Base-by-base conservation (phyloP, 2,797 vertebrate genomes). In the Gouania willdenowi region DNA sequence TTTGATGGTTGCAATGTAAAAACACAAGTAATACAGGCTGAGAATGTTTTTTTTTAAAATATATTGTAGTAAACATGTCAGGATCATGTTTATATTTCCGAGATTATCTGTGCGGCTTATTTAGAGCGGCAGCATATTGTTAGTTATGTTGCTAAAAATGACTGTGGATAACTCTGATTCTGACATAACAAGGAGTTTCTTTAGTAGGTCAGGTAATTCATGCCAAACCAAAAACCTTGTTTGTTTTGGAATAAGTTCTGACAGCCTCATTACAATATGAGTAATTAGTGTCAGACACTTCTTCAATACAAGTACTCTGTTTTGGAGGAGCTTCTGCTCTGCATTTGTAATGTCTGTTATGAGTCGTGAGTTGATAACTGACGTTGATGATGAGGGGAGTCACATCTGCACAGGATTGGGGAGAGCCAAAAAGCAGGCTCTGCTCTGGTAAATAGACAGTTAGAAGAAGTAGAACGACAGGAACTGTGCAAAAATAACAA, bases 401-500 rank as follows among this genome's bases (percentile, higher is more conserved):
- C 47, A 46, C 66, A 75, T 72, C 57, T 76, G 71, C 57, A 71
- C 60, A 25, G 44, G 40, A 45, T 63, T 45, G 47, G 50, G 24
- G 48, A 58, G 46, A 35, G 60, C 71, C 66, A 23, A 37, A n/a
- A 46, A 70, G 75, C 68, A 43, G 26, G 47, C 18, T 60, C 52
- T 77, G 54, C 18, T 60, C 52, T 77, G 54, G 30, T 43, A 28
- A 74, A 10, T 51, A 62, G 62, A 38, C 56, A 62, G 40, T 31
- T 66, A 75, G 33, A 33, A 63, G 52, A 67, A 61, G 53, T 24
- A 39, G 35, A 78, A 72, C 64, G 72, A 62, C 54, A 69, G 63
- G 49, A 45, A 44, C 36, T 49, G 43, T 46, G 22, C 40, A 59
- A n/a, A 52, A 63, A 51, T 44, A 32, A 43, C 46, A 47, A 2